These are phyloP conservation scores for Macrobrachium rosenbergii DNA, from an alignment of 1,140 invertebrate genomes.

Conservation along the genomic window DNA sequence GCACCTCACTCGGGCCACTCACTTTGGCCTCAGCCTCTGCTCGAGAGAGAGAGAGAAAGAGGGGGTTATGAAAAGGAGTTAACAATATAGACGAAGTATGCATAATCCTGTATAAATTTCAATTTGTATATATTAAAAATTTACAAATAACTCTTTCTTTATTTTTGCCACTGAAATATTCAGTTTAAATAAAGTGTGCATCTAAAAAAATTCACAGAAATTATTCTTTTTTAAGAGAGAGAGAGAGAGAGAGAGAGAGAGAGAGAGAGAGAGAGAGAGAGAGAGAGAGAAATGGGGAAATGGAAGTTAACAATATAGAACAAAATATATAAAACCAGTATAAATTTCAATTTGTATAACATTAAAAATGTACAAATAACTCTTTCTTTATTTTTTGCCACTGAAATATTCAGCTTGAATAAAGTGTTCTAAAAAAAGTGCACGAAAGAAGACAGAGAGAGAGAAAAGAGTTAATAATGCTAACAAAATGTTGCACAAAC, in stretches of 20 bases:
- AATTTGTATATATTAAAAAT: neutral
- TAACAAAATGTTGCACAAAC: no score
- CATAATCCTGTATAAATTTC: neutral
- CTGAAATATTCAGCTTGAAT: neutral
- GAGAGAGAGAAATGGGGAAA: neutral
- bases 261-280: neutral
- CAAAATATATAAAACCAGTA: neutral
- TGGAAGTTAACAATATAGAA: neutral
- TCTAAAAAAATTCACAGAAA: neutral
- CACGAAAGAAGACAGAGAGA: neutral
- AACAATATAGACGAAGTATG: no score
- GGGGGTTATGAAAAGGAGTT: neutral
- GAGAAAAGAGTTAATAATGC: neutral
- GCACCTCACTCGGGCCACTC: constrained; percentile 53
- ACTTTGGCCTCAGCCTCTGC: constrained; percentile 62
- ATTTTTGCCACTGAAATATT: neutral
- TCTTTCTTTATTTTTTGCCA: neutral
- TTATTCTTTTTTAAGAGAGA: neutral
- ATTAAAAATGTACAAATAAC: neutral
- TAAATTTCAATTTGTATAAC: neutral
- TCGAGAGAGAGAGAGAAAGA: neutral
- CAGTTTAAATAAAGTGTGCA: neutral
- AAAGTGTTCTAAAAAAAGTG: neutral
- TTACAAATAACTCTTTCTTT: neutral
- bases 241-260: neutral